Evolutionary conservation across 2,888 invertebrate species (phyloP).

Genomic region (Cheilosia scutellata): DNA sequence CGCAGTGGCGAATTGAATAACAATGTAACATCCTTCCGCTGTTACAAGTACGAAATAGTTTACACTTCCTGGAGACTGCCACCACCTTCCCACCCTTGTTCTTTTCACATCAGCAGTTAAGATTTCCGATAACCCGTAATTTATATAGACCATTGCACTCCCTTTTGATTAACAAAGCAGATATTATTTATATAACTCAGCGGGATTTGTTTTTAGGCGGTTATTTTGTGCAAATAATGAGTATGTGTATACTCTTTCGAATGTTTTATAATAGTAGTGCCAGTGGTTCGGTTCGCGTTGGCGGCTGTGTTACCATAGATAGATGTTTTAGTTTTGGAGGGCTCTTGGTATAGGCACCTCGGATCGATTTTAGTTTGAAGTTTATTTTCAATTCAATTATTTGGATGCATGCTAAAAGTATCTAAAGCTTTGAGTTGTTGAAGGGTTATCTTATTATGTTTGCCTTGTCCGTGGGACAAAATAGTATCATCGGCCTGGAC

Average conservation of each 20-base stretch:
- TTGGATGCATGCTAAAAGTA: neutral
- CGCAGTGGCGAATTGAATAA: slow-evolving; percentile 42
- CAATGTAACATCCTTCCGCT: slow-evolving; percentile 61
- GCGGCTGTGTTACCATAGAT: slow-evolving; percentile 18
- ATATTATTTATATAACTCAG: slow-evolving; percentile 32
- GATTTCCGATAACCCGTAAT: slow-evolving; percentile 57
- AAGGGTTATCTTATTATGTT: no score
- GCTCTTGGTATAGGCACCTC: slow-evolving; percentile 6
- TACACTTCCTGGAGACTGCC: slow-evolving; percentile 34
- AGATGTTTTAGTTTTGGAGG: slow-evolving; percentile 30
- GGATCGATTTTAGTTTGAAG: neutral
- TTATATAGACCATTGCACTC: slow-evolving; percentile 53
- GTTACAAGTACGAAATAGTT: slow-evolving; percentile 53
- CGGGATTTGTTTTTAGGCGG: slow-evolving; percentile 48
- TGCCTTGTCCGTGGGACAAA: no score
- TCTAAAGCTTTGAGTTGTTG: no score
- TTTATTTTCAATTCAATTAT: neutral
- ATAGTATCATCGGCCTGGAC: no score
- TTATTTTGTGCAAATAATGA: slow-evolving; percentile 7
- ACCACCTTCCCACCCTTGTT: slow-evolving; percentile 10
- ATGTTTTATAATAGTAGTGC: slow-evolving; percentile 22
- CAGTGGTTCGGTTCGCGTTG: slow-evolving; percentile 40
- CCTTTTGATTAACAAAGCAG: slow-evolving; percentile 37
- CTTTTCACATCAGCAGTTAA: slow-evolving; percentile 40
- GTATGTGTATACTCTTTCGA: neutral